These are phyloP conservation scores for Gari tellinella DNA, from an alignment of 2,888 invertebrate genomes.

Conservation along the genomic window DNA sequence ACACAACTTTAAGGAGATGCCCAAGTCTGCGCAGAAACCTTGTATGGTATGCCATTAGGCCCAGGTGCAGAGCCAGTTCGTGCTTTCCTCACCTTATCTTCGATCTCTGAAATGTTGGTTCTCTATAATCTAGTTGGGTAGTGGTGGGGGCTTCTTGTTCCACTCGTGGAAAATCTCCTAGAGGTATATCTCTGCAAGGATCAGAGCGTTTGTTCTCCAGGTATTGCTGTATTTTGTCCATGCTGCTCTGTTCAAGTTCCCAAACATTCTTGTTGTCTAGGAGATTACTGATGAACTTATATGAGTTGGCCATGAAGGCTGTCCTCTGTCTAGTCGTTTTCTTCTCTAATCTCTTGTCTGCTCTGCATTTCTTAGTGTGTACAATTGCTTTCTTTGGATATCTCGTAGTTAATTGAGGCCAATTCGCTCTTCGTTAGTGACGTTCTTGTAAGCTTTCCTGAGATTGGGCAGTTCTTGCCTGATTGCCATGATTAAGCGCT, in stretches of 20 bases:
- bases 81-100: conserved; percentile 18
- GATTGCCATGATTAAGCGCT: too few species aligned
- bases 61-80: conserved; percentile 31
- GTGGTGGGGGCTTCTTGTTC: conserved; percentile 1
- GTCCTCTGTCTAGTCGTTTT: neutral
- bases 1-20: neutral
- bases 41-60: conserved; percentile 38
- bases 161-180: conserved; percentile 12
- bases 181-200: neutral
- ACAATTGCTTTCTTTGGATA: neutral
- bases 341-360: neutral
- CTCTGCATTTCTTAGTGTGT: too few species aligned
- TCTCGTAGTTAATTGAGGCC: conserved; percentile 4
- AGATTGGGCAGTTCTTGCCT: too few species aligned
- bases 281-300: neutral
- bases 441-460: too few species aligned
- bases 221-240: conserved; percentile 4
- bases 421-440: too few species aligned
- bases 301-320: neutral
- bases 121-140: conserved; percentile 13
- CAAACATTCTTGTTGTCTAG: too few species aligned
- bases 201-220: conserved; percentile 11
- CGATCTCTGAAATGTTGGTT: too few species aligned
- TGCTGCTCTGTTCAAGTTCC: too few species aligned
- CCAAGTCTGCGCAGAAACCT: neutral